Evolutionary conservation across 2,797 vertebrate species (phyloP), one percentile per base, ranked within the genome.

Genomic region (Sternotherus odoratus): DNA sequence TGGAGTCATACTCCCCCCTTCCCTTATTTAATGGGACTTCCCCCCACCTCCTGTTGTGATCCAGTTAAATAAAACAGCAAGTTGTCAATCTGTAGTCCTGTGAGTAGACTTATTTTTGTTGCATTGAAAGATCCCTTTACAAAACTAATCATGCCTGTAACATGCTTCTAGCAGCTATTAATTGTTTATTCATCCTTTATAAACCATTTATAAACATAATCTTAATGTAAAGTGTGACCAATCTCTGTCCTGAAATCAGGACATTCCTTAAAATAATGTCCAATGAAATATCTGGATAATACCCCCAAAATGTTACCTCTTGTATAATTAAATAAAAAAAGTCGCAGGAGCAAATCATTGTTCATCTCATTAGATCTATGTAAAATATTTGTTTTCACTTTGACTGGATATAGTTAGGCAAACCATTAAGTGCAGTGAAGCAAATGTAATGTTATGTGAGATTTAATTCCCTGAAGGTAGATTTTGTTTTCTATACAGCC

Each of bases 401-500:
- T 85, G 21, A 82, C 12, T 63, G 48, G 74, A 39, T 77, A 77
- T 21, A 90, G 77, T 54, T 54, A 91, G 43, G 46, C 49, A 82
- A 91, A 46, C 39, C 91, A 10, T 66, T 90, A 63, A 54, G 83
- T 77, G 28, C n/a, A 79, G 28, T 54, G 8, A 16, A 87, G 91
- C 86, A 90, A 46, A 2, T 8, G 10, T 79, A 16, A 79, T 84
- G 9, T 48, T 94, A 56, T 86, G 91, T 92, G 82, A 63, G 86
- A 77, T 85, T 91, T 91, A 84, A 83, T 86, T 95, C 89, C 79
- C 36, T 94, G 57, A 39, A 87, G 93, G 91, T 2, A 33, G 36
- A 54, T 93, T 96, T 93, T 16, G 33, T 93, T 94, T 95, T 87
- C n/a, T 87, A 16, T 91, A 82, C 75, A 90, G 50, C 63, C 83